These are phyloP conservation scores for Aphis gossypii DNA, from an alignment of 1,140 invertebrate species.

Conservation along the genomic window DNA sequence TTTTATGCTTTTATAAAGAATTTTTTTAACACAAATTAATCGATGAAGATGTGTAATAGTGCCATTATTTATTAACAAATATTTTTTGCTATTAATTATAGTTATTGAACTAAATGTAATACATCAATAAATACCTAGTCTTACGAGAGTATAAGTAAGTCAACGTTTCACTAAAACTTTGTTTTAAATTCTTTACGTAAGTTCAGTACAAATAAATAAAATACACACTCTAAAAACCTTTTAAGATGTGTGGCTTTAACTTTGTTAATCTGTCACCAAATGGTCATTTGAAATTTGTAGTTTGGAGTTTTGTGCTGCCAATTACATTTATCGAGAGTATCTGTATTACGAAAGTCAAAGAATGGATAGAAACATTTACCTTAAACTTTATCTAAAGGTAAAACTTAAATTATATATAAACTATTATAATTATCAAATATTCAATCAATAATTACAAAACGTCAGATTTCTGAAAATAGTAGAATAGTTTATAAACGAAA, in stretches of 20 bases:
- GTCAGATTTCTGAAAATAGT: background rate
- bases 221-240: background rate
- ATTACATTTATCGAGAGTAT: background rate
- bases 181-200: background rate
- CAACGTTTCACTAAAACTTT: background rate
- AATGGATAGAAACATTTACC: background rate
- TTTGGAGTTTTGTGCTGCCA: background rate
- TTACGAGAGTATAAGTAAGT: background rate
- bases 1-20: background rate
- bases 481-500: background rate
- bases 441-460: background rate
- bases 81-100: background rate
- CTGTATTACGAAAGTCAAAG: background rate
- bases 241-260: background rate
- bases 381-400: background rate
- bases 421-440: background rate
- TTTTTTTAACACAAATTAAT: background rate
- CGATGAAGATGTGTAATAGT: background rate
- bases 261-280: slow-evolving; percentile 16
- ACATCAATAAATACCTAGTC: background rate
- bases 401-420: background rate
- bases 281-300: slow-evolving; percentile 6
- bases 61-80: background rate
- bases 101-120: background rate
- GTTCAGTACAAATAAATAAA: background rate